Evolutionary conservation across 2,888 invertebrate species (phyloP).

Genomic region (Microplitis deprimator): DNA sequence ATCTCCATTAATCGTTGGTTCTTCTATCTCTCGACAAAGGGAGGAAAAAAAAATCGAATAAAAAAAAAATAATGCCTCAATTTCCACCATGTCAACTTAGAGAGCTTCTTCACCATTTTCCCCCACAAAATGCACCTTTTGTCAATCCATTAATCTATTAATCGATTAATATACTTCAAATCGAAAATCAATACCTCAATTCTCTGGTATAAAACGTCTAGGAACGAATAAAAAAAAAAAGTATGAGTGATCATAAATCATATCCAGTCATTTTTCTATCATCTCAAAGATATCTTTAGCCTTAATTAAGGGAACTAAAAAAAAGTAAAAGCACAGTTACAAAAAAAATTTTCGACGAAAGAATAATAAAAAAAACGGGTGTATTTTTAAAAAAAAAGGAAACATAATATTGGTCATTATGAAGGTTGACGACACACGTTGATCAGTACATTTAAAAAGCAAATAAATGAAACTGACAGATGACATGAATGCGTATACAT

Average conservation of each 20-base stretch:
- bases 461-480: conserved; percentile 9
- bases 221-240: neutral
- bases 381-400: neutral
- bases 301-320: neutral
- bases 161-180: neutral
- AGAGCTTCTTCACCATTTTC: neutral
- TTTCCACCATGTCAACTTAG: neutral
- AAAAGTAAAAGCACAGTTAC: neutral
- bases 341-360: neutral
- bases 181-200: neutral
- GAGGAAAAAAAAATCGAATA: neutral
- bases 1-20: conserved; percentile 11
- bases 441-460: conserved; percentile 6
- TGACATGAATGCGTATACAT: neutral
- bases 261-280: neutral
- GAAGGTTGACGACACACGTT: conserved; percentile 8
- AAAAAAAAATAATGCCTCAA: conserved; percentile 12
- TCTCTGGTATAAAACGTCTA: neutral
- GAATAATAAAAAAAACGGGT: neutral
- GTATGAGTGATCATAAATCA: neutral
- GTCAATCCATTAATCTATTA: neutral
- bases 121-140: neutral
- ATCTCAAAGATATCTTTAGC: neutral
- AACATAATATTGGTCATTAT: neutral
- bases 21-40: conserved; percentile 4